Evolutionary conservation across 2,888 invertebrate species (phyloP).

Genomic region (Microchrysa polita): DNA sequence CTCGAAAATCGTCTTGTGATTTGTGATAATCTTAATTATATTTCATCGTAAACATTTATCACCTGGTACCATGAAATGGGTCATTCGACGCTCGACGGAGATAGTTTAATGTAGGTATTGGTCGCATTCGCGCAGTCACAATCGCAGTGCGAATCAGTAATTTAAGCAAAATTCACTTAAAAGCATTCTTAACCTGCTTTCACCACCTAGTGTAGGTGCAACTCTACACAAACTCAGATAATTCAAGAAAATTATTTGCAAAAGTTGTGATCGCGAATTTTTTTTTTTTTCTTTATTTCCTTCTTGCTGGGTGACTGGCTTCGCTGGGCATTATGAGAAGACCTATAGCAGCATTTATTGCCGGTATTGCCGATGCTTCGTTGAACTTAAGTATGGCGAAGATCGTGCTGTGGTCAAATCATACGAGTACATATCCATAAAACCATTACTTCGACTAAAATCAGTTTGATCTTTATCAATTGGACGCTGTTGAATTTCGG

Average conservation of each 20-base stretch:
- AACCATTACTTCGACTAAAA: too few species aligned
- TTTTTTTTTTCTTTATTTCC: conserved; percentile 10
- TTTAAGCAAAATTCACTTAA: conserved; percentile 23
- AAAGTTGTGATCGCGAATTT: conserved; percentile 31
- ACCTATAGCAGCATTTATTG: background rate
- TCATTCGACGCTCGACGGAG: background rate
- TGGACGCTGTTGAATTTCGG: too few species aligned
- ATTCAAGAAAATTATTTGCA: conserved; percentile 33
- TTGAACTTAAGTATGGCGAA: background rate
- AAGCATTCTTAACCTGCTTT: conserved; percentile 48
- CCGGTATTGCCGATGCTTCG: background rate
- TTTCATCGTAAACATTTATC: conserved; percentile 4
- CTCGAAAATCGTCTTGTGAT: conserved; percentile 4
- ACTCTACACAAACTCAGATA: background rate
- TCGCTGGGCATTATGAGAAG: background rate
- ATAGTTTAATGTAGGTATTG: background rate
- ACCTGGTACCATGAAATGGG: background rate
- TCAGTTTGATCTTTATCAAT: too few species aligned
- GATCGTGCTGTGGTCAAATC: too few species aligned
- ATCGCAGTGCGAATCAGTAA: conserved; percentile 7
- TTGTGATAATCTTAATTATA: conserved; percentile 1
- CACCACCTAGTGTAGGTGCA: conserved; percentile 48
- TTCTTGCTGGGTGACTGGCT: background rate
- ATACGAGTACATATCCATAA: too few species aligned
- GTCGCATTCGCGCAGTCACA: background rate